Evolutionary conservation across 2,797 vertebrate species (phyloP).

Genomic region (Pteronotus mesoamericanus): DNA sequence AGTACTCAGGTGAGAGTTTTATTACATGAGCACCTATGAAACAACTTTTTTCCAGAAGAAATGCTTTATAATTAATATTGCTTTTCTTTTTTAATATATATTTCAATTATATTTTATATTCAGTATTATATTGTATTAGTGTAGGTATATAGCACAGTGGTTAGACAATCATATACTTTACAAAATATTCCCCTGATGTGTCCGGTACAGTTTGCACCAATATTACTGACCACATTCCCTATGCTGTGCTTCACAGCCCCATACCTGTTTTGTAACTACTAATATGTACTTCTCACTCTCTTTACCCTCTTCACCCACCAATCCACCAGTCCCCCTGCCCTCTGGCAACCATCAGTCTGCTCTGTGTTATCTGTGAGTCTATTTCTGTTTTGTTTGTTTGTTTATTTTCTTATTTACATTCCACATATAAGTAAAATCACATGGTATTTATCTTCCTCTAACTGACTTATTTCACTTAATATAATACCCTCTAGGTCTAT

Average conservation of each 20-base stretch:
- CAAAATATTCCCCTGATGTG: background rate
- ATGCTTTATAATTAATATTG: background rate
- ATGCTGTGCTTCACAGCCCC: background rate
- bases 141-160: background rate
- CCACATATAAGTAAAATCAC: background rate
- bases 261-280: too few relatives aligned
- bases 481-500: background rate
- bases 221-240: background rate
- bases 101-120: background rate
- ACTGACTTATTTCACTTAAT: background rate
- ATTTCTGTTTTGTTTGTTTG: background rate
- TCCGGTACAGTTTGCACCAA: background rate
- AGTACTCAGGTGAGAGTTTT: background rate
- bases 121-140: background rate
- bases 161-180: background rate
- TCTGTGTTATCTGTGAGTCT: background rate
- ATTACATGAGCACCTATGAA: background rate
- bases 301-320: background rate
- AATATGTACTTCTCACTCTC: background rate
- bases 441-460: background rate
- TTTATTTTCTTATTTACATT: background rate
- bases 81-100: background rate
- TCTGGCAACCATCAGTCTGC: background rate
- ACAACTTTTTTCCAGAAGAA: background rate
- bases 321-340: background rate